Conservation (phyloP, 2,113 vertebrate species). For the Oenanthe melanoleuca region DNA sequence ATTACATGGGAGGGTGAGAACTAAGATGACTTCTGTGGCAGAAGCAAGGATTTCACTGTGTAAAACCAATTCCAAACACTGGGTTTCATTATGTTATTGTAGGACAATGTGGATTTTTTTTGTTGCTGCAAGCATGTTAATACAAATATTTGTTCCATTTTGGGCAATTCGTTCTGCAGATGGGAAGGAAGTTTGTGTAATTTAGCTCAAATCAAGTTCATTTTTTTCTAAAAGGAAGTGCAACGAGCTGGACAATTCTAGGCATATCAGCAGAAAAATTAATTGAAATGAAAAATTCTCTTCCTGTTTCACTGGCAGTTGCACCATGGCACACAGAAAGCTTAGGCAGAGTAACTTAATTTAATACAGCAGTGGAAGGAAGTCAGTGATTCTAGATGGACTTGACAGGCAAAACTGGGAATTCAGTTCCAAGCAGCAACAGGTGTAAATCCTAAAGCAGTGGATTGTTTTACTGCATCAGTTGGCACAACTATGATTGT, state of each 20-base stretch:
- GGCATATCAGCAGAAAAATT: not conserved
- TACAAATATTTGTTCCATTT: not conserved
- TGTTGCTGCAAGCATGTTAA: not conserved
- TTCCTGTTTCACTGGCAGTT: not conserved
- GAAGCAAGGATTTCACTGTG: not conserved
- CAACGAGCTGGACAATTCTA: not conserved
- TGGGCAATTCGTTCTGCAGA: not conserved
- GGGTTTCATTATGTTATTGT: not conserved
- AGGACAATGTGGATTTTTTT: not conserved
- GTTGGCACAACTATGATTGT: not conserved
- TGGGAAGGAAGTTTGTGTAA: not conserved
- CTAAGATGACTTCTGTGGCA: not conserved
- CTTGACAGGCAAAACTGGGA: not conserved
- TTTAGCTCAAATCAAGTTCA: not conserved
- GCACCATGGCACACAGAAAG: not conserved
- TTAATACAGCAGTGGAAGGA: not conserved
- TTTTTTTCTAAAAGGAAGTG: not conserved
- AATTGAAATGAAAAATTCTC: not conserved
- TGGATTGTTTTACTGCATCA: not conserved
- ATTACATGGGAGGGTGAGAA: not conserved
- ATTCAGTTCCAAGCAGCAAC: not conserved
- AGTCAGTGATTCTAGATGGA: not conserved
- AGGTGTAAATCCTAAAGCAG: not conserved
- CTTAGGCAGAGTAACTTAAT: not conserved
- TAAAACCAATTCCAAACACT: not conserved